Evolutionary conservation across 2,113 vertebrate species (phyloP).

Genomic region (Aix galericulata): DNA sequence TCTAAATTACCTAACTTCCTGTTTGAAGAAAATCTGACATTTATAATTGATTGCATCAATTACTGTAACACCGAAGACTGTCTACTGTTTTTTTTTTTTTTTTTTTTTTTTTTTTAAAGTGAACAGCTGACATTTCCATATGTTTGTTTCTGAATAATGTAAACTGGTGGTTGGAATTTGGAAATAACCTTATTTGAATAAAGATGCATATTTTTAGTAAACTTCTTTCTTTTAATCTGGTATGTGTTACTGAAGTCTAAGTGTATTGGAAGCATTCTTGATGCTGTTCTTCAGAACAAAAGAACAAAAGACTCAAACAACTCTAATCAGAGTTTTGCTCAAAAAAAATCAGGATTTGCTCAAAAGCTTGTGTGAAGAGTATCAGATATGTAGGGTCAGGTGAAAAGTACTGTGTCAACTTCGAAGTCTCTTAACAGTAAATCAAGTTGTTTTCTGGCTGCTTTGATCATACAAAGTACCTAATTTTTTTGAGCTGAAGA

Average conservation of each 20-base stretch:
- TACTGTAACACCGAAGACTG: conserved; percentile 44
- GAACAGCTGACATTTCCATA: conserved; percentile 44
- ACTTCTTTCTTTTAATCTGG: conserved; percentile 28
- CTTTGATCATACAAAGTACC: neutral
- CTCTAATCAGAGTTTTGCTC: too few species aligned
- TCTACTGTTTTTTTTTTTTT: neutral
- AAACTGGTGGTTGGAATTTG: conserved; percentile 70
- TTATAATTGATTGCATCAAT: neutral
- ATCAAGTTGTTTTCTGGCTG: neutral
- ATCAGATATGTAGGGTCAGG: neutral
- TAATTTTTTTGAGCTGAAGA: neutral
- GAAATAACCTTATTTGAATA: conserved; percentile 75
- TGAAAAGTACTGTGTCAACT: neutral
- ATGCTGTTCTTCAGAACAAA: neutral
- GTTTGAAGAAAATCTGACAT: conserved; percentile 36
- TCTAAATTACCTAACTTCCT: conserved; percentile 36
- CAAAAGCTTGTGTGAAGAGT: neutral
- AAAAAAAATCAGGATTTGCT: neutral
- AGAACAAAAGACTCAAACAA: too few species aligned
- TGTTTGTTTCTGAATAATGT: conserved; percentile 66
- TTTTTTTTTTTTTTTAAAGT: neutral
- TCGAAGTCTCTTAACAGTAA: neutral
- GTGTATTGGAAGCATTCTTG: neutral
- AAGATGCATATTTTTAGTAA: conserved; percentile 81
- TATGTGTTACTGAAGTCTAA: neutral